Evolutionary conservation across 1,140 invertebrate species (phyloP), one percentile per base, ranked within the genome.

Genomic region (Cryptotermes secundus): DNA sequence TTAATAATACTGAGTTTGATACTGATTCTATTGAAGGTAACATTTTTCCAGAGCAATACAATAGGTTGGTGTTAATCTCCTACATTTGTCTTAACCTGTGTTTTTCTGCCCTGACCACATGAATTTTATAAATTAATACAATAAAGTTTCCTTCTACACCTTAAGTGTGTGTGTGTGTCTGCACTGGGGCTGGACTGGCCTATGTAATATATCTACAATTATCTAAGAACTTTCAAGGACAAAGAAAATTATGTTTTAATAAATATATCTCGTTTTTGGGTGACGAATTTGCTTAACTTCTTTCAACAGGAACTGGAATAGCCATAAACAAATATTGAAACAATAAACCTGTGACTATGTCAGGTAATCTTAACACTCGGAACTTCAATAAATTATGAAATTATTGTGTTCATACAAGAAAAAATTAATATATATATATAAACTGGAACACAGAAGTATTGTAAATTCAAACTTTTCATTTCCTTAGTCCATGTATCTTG

Each of bases 131-230:
- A 72, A 10, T 72, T 31, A 31, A 72, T 16, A 72, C 0, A 31
- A 31, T n/a, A 22, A 59, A 19, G 53, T 59, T 59, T 26, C 24
- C 53, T 59, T 59, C 19, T 19, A 24, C 53, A 59, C 22, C 6
- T 22, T 72, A 72, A 19, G 59, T 72, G 59, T 72, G n/a, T 72
- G n/a, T n/a, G 59, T 72, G 59, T 72, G 59, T n/a, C 59, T 72
- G 59, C 59, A 72, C 59, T n/a, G 1, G 59, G 59, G 12, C 59
- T 72, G 59, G n/a, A 31, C 59, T 31, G 59, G 59, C n/a, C n/a
- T 72, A 9, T 9, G 26, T 72, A 72, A 72, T 31, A 31, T n/a
- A 31, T n/a, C 26, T 7, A 72, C 16, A n/a, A 72, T 31, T 3
- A 72, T 72, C 26, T 16, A 72, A 31, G 26, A 72, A 12, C 26